Evolutionary conservation across 1,140 invertebrate genomes (phyloP).

Genomic region (Watersipora subatra): DNA sequence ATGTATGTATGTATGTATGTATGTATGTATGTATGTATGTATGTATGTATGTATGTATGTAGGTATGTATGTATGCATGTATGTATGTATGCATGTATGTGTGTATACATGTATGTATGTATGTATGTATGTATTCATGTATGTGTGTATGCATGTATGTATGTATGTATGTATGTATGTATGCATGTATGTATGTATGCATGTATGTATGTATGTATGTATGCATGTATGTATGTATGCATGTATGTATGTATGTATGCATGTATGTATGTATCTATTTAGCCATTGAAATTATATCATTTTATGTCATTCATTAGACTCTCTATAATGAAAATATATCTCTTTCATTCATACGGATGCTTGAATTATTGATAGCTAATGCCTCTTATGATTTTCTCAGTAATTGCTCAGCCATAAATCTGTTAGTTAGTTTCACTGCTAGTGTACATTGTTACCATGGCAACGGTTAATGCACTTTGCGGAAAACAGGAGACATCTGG

Average conservation of each 20-base stretch:
- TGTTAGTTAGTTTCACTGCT: too few relatives aligned
- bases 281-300: too few relatives aligned
- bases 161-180: slow-evolving; percentile 7
- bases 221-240: slow-evolving; percentile 3
- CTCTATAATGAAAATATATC: too few relatives aligned
- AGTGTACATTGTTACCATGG: too few relatives aligned
- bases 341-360: too few relatives aligned
- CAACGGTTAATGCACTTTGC: too few relatives aligned
- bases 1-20: slow-evolving; percentile 3
- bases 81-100: slow-evolving; percentile 5
- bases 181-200: slow-evolving; percentile 8
- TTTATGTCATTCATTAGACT: too few relatives aligned
- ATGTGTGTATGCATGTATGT: slow-evolving; percentile 6
- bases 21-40: slow-evolving; percentile 8
- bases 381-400: too few relatives aligned
- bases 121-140: slow-evolving; percentile 5
- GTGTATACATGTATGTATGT: slow-evolving; percentile 6
- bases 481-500: too few relatives aligned
- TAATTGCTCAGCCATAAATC: too few relatives aligned
- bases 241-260: slow-evolving; percentile 6
- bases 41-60: slow-evolving; percentile 5
- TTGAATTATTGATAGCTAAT: too few relatives aligned
- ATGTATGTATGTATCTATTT: slow-evolving; percentile 1
- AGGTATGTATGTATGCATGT: slow-evolving; percentile 2
- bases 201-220: slow-evolving; percentile 8